Base-by-base conservation (phyloP, 1,140 invertebrate genomes). In the Uloborus diversus region DNA sequence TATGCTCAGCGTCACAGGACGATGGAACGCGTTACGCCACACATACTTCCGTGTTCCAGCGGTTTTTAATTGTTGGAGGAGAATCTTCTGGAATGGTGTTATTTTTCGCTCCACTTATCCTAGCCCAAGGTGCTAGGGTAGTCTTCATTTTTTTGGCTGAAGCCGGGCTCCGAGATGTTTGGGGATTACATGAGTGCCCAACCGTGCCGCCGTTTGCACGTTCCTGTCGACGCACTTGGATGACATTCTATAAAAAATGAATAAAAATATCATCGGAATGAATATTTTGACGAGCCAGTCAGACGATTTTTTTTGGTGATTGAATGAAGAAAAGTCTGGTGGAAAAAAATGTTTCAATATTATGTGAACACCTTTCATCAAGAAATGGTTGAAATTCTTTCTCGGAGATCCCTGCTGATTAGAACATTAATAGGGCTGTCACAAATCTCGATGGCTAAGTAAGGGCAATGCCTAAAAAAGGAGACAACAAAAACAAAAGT, bases 41-140 rank as follows among this genome's bases (percentile, higher is more conserved):
- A 11, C 56, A 28, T 59, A 11, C 57, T 64, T 64, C 61, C 61
- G 61, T 35, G 61, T 47, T 64, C 42, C 33, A 64, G 61, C 42
- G 61, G n/a, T 37, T 64, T 33, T 30, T 35, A 64, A 35, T 64
- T 30, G 32, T 33, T 23, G 7, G n/a, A 5, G 28, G n/a, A 32
- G 61, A 35, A 64, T 64, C 61, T 27, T 35, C 33, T 25, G 35
- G 35, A 64, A 37, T 42, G 61, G 61, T 20, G 35, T 64, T 33
- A 35, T 37, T 64, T 33, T 20, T 23, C 61, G 61, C 61, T 64
- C 61, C 61, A 64, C 23, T 64, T 56, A 71, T 28, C 25, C 23
- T 27, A 35, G 27, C 20, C 11, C 37, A 53, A 70, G 49, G 25
- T n/a, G 23, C 56, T 23, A 14, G 28, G 25, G 13, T 14, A 59